Conservation (phyloP, 2,888 invertebrate genomes). For the Smittia aterrima region DNA sequence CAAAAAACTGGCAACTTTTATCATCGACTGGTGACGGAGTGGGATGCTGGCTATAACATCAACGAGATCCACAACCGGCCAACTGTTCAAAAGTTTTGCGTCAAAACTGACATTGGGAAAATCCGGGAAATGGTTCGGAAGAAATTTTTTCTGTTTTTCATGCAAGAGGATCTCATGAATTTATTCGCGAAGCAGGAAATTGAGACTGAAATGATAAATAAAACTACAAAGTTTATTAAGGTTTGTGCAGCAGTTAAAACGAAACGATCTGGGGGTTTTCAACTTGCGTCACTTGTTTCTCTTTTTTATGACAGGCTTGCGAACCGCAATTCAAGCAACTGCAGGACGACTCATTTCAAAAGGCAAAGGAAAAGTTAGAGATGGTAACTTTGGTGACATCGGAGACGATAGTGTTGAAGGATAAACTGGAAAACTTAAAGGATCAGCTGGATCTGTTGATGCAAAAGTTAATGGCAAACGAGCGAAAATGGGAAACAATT, state of each 20-base stretch:
- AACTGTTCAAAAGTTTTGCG: slow-evolving; percentile 37
- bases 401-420: neutral
- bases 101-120: slow-evolving; percentile 39
- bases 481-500: slow-evolving; percentile 34
- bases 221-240: slow-evolving; percentile 40
- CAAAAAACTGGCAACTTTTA: slow-evolving; percentile 24
- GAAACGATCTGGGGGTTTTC: too few species aligned
- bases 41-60: slow-evolving; percentile 42
- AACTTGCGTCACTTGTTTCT: too few species aligned
- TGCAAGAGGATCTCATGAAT: slow-evolving; percentile 42
- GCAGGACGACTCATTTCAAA: slow-evolving; percentile 21
- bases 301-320: slow-evolving; percentile 6
- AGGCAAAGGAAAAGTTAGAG: slow-evolving; percentile 33
- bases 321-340: slow-evolving; percentile 35
- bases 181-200: slow-evolving; percentile 38
- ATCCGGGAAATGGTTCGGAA: slow-evolving; percentile 38
- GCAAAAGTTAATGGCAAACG: slow-evolving; percentile 28
- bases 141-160: slow-evolving; percentile 36
- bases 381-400: neutral
- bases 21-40: slow-evolving; percentile 43
- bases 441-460: slow-evolving; percentile 27
- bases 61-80: slow-evolving; percentile 42
- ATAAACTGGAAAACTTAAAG: neutral
- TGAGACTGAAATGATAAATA: slow-evolving; percentile 40
- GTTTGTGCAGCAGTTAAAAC: slow-evolving; percentile 12